Evolutionary conservation across 2,797 vertebrate species (phyloP), one percentile per base, ranked within the genome.

Genomic region (Melanotaenia boesemani): DNA sequence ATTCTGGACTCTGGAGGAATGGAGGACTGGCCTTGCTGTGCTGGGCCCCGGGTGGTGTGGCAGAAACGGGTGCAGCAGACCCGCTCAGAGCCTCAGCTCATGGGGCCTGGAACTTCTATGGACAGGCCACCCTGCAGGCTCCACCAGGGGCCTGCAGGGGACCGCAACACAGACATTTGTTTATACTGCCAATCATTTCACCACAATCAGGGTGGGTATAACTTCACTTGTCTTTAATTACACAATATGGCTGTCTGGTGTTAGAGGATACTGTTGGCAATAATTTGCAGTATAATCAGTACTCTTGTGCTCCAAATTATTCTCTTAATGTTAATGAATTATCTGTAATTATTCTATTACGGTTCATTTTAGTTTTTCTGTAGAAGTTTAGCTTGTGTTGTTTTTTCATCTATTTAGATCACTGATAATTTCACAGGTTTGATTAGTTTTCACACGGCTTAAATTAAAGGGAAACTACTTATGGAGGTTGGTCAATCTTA

Each of bases 191-290:
- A 96, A 39, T 89, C 95, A 77, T 92, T 94, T 86, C 95, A 92
- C 89, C 92, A 92, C 78, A 92, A 95, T 94, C 96, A 95, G 94
- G 97, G 97, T 99, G 92, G 92, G 97, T 95, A 77, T 85, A 63
- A 24, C 20, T 8, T 48, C 18, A 48, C 20, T 48, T 15, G 37
- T 39, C 18, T 48, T 48, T 48, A 20, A 46, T 46, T 16, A 6
- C 44, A 46, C 18, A 44, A 18, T 1, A 46, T 46, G 13, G 18
- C 5, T 46, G 16, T 46, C 24, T 55, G 24, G 52, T 26, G 12
- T 55, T 28, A 28, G 48, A 24, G 44, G 6, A 46, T 6, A 20
- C 16, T 18, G 46, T 46, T 5, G 44, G 18, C 44, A n/a, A 20
- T 48, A 20, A 20, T 48, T 48, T 7, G 18, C 18, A 20, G 18